Conservation (phyloP, 1,140 invertebrate species). For the Apis laboriosa region DNA sequence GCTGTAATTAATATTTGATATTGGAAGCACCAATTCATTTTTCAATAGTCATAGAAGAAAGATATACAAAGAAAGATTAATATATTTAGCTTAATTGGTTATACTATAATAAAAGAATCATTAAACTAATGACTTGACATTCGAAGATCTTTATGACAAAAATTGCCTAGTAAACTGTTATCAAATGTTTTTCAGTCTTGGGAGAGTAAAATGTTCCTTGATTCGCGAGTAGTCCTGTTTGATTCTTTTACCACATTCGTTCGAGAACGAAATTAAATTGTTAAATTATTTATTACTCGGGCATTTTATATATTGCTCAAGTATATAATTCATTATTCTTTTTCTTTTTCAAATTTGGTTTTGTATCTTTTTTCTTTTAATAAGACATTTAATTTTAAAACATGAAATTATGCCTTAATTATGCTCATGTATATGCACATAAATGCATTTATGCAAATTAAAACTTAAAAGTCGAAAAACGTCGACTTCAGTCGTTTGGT, state of each 20-base stretch:
- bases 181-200: conserved; percentile 57
- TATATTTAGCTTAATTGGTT: conserved; percentile 2
- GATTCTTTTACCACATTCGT: conserved; percentile 14
- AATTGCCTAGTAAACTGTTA: conserved; percentile 42
- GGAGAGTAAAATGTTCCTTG: conserved; percentile 36
- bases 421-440: background rate
- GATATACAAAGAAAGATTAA: conserved; percentile 6
- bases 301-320: background rate
- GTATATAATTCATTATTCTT: background rate
- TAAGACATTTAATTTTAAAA: background rate
- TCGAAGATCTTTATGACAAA: conserved; percentile 27
- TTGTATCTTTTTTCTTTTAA: background rate
- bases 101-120: conserved; percentile 29
- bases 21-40: conserved; percentile 51
- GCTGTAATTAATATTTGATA: background rate
- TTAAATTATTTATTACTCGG: background rate
- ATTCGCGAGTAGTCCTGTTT: conserved; percentile 27
- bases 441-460: background rate
- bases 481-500: conserved; percentile 9
- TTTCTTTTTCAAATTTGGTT: background rate
- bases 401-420: background rate
- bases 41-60: conserved; percentile 32
- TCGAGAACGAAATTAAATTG: conserved; percentile 3
- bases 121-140: conserved; percentile 42
- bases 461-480: background rate